Evolutionary conservation across 1,140 invertebrate species (phyloP).

Genomic region (Lamellibrachia luymesi): DNA sequence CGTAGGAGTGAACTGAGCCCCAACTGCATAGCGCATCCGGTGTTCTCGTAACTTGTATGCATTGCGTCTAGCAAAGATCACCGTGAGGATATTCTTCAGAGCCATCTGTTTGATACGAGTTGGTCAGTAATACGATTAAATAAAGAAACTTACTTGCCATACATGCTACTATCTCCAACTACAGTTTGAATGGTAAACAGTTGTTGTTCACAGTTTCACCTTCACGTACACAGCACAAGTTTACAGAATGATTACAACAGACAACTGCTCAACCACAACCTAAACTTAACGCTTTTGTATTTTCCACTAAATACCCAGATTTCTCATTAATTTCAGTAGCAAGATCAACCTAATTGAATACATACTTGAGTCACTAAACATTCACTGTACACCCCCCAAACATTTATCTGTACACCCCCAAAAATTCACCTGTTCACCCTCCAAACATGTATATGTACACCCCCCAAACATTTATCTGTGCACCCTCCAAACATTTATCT

Average conservation of each 20-base stretch:
- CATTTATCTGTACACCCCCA: not conserved
- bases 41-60: constrained; percentile 65
- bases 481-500: too few relatives aligned
- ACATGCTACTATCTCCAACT: not conserved
- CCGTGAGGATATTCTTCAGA: constrained; percentile 74
- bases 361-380: too few relatives aligned
- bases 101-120: constrained; percentile 56
- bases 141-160: not conserved
- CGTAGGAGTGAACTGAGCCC: not conserved
- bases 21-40: not conserved
- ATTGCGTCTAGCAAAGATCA: constrained; percentile 70
- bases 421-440: not conserved
- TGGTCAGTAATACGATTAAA: constrained; percentile 17
- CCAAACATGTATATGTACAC: too few relatives aligned
- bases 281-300: too few relatives aligned
- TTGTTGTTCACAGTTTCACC: not conserved
- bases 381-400: not conserved
- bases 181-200: constrained; percentile 10
- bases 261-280: too few relatives aligned
- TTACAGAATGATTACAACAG: not conserved
- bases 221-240: not conserved
- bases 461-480: too few relatives aligned
- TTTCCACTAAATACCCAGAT: too few relatives aligned
- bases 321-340: too few relatives aligned
- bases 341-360: too few relatives aligned